A percentile compares a stretch with the other conserved stretches of the same genome.
Conservation (phyloP, 2,113 vertebrate genomes). For the Ptilorrhoa leucosticta region DNA sequence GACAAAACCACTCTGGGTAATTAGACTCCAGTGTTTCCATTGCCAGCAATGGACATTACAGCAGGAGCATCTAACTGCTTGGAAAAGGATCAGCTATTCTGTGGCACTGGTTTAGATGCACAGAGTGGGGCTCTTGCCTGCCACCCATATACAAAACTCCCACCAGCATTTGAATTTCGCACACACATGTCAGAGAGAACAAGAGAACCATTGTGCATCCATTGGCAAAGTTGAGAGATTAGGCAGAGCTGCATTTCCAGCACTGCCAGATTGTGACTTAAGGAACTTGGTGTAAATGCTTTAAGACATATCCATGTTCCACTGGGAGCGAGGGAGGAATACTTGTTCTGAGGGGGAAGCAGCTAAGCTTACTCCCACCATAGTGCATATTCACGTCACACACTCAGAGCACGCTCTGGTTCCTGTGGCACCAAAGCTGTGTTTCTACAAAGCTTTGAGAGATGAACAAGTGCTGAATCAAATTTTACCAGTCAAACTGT, state of each 20-base stretch:
- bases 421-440: background rate
- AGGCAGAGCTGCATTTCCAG: background rate
- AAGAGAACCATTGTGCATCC: conserved; percentile 15
- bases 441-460: background rate
- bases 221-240: conserved; percentile 24
- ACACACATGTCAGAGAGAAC: background rate
- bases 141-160: background rate
- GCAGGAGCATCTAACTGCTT: background rate
- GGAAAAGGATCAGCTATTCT: background rate
- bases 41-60: conserved; percentile 44
- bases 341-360: background rate
- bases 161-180: background rate
- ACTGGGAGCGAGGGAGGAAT: background rate
- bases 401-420: background rate
- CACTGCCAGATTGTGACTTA: background rate
- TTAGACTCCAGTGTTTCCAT: background rate
- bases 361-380: background rate
- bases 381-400: background rate
- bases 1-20: background rate
- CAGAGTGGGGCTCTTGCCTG: background rate
- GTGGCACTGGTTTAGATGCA: conserved; percentile 49
- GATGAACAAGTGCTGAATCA: background rate
- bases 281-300: conserved; percentile 25
- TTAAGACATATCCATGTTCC: conserved; percentile 2
- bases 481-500: background rate